phyloP scores from a whole-genome alignment of 1,140 invertebrate species.

The Leptinotarsa texana region DNA sequence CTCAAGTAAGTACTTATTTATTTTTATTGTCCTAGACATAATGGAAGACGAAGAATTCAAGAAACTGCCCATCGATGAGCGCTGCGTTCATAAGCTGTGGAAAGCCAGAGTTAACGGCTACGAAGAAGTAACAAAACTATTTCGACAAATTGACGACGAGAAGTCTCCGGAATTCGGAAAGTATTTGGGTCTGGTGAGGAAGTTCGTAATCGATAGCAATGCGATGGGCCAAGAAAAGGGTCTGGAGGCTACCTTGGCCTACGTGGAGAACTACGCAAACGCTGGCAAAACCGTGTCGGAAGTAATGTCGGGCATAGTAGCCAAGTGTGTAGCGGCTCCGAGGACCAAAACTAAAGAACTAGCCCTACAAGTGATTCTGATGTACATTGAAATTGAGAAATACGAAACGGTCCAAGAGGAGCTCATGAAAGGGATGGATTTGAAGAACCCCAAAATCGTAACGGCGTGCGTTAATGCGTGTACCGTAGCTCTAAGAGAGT shows the following conservation, averaged over 20 bases:
- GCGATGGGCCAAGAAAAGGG: constrained; percentile 95
- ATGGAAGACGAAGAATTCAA: constrained; percentile 93
- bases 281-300: constrained; percentile 87
- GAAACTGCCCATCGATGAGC: constrained; percentile 89
- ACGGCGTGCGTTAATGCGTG: constrained; percentile 79
- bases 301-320: constrained; percentile 85
- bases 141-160: constrained; percentile 84
- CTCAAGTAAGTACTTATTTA: not conserved
- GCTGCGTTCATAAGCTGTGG: constrained; percentile 92
- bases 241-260: constrained; percentile 86
- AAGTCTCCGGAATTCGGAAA: constrained; percentile 93
- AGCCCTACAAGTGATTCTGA: constrained; percentile 83
- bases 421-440: constrained; percentile 89
- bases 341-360: constrained; percentile 91
- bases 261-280: constrained; percentile 84
- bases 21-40: not conserved
- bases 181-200: constrained; percentile 89
- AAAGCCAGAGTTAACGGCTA: constrained; percentile 92
- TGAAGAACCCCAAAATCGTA: constrained; percentile 95
- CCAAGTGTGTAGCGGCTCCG: constrained; percentile 90
- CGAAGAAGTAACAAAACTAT: constrained; percentile 89
- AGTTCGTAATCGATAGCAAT: constrained; percentile 95
- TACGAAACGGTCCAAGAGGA: constrained; percentile 90
- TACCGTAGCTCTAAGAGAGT: constrained; percentile 79
- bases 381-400: constrained; percentile 97